These are phyloP conservation scores for Papilio demoleus DNA, from an alignment of 2,888 invertebrate genomes.

Conservation along the genomic window DNA sequence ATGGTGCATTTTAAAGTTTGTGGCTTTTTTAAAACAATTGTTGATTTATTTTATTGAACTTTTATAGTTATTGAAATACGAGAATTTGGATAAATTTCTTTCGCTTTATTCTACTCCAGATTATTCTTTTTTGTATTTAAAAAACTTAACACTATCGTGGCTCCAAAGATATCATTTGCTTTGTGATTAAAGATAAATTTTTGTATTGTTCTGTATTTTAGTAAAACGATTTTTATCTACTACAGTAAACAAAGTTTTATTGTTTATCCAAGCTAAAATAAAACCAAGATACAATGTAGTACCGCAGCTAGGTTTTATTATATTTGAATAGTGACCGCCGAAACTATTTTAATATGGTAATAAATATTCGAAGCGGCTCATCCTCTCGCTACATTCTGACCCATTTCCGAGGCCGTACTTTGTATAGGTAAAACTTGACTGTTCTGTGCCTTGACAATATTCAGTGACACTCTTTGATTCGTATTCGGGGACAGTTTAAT, in stretches of 20 bases:
- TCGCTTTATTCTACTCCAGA: no score
- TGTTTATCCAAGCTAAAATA: neutral
- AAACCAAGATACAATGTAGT: neutral
- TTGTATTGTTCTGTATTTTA: no score
- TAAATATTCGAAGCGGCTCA: conserved; percentile 28
- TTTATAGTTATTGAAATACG: no score
- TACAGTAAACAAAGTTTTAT: neutral
- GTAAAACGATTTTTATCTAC: neutral
- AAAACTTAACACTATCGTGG: no score
- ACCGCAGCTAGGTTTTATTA: conserved; percentile 10
- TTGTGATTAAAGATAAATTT: no score
- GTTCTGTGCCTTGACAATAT: neutral
- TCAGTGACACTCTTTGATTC: neutral
- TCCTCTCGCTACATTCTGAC: conserved; percentile 28
- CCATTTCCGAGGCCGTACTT: conserved; percentile 22
- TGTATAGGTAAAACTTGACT: neutral
- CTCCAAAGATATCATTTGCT: no score
- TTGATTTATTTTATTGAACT: no score
- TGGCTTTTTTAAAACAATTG: no score
- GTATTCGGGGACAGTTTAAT: neutral
- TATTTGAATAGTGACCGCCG: conserved; percentile 12
- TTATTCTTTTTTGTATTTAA: no score
- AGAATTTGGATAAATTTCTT: no score
- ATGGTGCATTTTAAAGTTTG: no score
- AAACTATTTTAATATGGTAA: conserved; percentile 34